Evolutionary conservation across 2,888 invertebrate species (phyloP), one percentile per base, ranked within the genome.

Genomic region (Liodrosophila aerea): DNA sequence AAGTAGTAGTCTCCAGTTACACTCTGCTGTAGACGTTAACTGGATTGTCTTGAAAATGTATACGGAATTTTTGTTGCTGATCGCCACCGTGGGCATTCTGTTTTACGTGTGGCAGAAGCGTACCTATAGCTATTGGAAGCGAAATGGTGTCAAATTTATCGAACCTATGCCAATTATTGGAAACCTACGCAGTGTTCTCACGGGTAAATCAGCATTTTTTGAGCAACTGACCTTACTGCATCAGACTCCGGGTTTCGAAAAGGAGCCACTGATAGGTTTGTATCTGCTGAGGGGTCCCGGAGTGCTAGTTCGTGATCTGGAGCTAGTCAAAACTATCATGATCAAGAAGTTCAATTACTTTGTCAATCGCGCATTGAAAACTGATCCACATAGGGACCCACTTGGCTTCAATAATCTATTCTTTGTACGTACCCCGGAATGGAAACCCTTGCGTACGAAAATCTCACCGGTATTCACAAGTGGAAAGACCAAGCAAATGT

Each of bases 291-390:
- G n/a, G 8, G 52, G 52, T 30, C 52, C 52, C n/a, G 52, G 12
- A 7, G 15, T 52, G 2, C 1, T 52, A 2, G 5, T 52, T 2
- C 52, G 52, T 3, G 52, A 52, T 44, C 36, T 52, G 11, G 52
- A 52, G 9, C 27, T 52, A 3, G 7, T 52, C 4, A 91, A 91
- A 68, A 66, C 77, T 1, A 44, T 91, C 0, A 60, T 91, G 22
- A 84, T 91, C 1, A 90, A 89, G 27, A 91, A 91, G 49, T 91
- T 91, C 41, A 82, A 85, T 57, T 73, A 71, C 15, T 91, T 91
- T 13, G 36, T 37, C 12, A 52, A 52, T 37, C 52, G 52, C 1
- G 44, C 18, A 7, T 5, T 52, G 0, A 2, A 12, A 3, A 44
- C 52, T 7, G 44, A 52, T 52, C 44, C 44, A 1, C 43, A 52